Base-by-base conservation (phyloP, 2,797 vertebrate genomes). In the Peromyscus aztecus region DNA sequence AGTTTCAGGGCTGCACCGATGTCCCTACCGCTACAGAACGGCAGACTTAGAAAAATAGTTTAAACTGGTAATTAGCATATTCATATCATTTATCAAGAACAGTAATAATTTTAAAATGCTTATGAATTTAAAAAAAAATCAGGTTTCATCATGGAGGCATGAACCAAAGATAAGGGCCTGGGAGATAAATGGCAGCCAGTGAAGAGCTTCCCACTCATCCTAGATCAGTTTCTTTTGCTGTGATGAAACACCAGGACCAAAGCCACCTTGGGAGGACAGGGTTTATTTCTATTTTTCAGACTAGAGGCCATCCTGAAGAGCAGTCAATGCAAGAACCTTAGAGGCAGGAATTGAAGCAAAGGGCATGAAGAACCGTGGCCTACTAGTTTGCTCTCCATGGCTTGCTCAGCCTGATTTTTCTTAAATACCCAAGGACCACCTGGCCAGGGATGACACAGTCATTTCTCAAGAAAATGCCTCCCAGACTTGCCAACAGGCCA, bases 51-150 rank as follows among this genome's bases (percentile, higher is more conserved):
- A 55, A 55, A 71, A 90, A 49, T 69, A n/a, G 27, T n/a, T n/a
- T 76, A 46, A 82, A 69, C 69, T 71, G 49, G n/a, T 87, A 65
- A 81, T 40, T 75, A 71, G 40, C 43, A 67, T 67, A 52, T 71
- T 46, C 27, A 69, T 83, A 46, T 29, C 40, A 61, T 49, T 89
- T 78, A 78, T 78, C 57, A 80, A 75, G 85, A 93, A 61, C 21
- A 9, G 16, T 90, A 94, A 86, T 49, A n/a, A 31, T 75, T 43
- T 16, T 34, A 12, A 97, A 90, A 87, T 49, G 21, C 1, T 81
- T 90, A 78, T 31, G 14, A 90, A 55, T 73, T 96, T 85, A 3
- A 4, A 67, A 89, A 76, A 52, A 93, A 90, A 85, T 69, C 46
- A 88, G 14, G 89, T 90, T 52, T 49, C 7, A 73, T 75, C n/a